Evolutionary conservation across 2,113 vertebrate species (phyloP).

Genomic region (Mus spicilegus): DNA sequence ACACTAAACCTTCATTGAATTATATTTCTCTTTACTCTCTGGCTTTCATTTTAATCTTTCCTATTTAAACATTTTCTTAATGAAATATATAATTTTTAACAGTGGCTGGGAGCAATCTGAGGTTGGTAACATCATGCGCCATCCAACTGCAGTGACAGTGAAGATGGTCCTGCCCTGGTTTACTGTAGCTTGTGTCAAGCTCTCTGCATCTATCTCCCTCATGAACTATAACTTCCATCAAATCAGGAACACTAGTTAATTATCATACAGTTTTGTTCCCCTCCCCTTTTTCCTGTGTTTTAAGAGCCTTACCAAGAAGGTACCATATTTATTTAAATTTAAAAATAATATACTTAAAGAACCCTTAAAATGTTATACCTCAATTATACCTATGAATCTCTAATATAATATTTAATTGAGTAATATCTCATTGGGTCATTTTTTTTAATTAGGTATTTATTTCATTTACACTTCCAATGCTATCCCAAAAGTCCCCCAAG

Average conservation of each 20-base stretch:
- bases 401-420: slow-evolving; percentile 21
- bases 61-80: not conserved
- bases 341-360: not conserved
- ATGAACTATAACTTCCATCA: not conserved
- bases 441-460: no score
- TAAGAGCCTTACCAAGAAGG: not conserved
- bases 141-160: not conserved
- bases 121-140: not conserved
- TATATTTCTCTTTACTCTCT: slow-evolving; percentile 1
- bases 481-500: no score
- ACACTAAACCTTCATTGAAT: slow-evolving; percentile 10
- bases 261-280: not conserved
- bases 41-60: not conserved
- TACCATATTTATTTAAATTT: not conserved
- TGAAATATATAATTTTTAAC: not conserved
- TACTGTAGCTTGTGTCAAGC: not conserved
- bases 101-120: not conserved
- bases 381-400: not conserved
- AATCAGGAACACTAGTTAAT: not conserved
- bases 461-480: no score
- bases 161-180: rapidly evolving
- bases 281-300: not conserved
- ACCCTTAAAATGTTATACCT: not conserved
- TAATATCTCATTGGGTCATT: slow-evolving; percentile 11
- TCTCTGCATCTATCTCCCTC: not conserved